Base-by-base conservation (phyloP, 37 sponge, comb jelly and placozoan species). In the Chondrilla cf. caribensis region DNA sequence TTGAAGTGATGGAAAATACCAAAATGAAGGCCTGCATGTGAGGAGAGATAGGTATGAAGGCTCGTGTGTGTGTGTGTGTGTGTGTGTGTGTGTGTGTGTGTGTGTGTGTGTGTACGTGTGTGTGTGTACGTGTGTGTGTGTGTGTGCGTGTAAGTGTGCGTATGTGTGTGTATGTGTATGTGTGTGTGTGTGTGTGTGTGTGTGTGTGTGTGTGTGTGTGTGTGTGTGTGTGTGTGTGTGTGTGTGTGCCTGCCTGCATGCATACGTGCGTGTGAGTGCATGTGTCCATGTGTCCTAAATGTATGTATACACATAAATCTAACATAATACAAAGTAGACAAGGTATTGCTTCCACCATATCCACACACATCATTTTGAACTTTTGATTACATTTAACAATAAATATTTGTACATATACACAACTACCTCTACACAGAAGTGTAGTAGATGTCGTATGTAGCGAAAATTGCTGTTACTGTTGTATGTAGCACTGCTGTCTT, bases 181-280 rank as follows among this genome's bases (percentile, higher is more conserved):
- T 62, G 64, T 62, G 64, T 62, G 64, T 62, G 64, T 62, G 64
- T 62, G 64, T 62, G 64, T 62, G 64, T 62, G 64, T 62, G 64
- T 62, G 64, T 62, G 64, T 62, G 64, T 62, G 64, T 62, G 64
- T 62, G 64, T 62, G 64, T 62, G 64, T 62, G 64, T 62, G 64
- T 62, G 64, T 15, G 64, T 62, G 64, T 62, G 64, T 62, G 64
- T 15, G 22, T 62, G 64, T 62, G 64, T 62, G 22, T 62, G 22
- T 62, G 64, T 62, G 64, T 62, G 64, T 62, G 64, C 15, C 18
- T 62, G 64, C 15, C 18, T 62, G 64, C 15, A 22, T 62, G 64
- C 15, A 22, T 62, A 22, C 15, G 64, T 62, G 64, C 15, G 29
- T 60, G 29, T 60, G 29, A 19, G 64, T 60, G 64, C 29, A 60